Evolutionary conservation across 2,113 vertebrate species (phyloP), one percentile per base, ranked within the genome.

Genomic region (Alligator mississippiensis): DNA sequence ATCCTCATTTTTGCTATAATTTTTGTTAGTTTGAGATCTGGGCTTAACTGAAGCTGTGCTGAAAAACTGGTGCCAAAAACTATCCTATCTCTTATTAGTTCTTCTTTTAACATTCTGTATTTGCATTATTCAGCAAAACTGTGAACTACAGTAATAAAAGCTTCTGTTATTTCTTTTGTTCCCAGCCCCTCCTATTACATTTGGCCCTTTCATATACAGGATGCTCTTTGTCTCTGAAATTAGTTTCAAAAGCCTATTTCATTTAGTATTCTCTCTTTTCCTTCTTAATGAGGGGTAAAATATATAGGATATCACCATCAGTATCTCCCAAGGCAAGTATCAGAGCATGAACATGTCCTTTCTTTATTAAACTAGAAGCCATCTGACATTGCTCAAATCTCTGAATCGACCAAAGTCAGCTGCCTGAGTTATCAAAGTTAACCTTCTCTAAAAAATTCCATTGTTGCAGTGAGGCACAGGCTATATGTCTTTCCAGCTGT

Each of bases 121-220:
- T 59, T 95, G 92, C 94, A 82, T 72, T 88, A 81, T 96, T 96
- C 95, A 96, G 95, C 95, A 95, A 96, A 97, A 95, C 72, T 94
- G 77, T 90, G 95, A 95, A 93, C 92, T 88, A 85, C 91, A 94
- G 81, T 86, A 95, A 95, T 95, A 96, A 96, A 95, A 93, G 66
- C 93, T 95, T 95, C 87, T 88, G 55, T 89, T 88, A 72, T 85
- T 91, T 84, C 83, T 91, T 83, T 96, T 95, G 92, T 91, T 96
- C 88, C 94, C 94, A 89, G 94, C 93, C 93, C 72, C 92, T 96
- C 87, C 75, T 90, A 90, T 83, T 81, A 94, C 91, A 94, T 91
- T 89, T 82, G 87, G 78, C 90, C 85, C 93, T 95, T 97, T 95
- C 66, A 90, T 90, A 59, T 93, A 88, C 94, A 94, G 57, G 59